Evolutionary conservation across 2,113 vertebrate genomes (phyloP).

Genomic region (Hyaena hyaena): DNA sequence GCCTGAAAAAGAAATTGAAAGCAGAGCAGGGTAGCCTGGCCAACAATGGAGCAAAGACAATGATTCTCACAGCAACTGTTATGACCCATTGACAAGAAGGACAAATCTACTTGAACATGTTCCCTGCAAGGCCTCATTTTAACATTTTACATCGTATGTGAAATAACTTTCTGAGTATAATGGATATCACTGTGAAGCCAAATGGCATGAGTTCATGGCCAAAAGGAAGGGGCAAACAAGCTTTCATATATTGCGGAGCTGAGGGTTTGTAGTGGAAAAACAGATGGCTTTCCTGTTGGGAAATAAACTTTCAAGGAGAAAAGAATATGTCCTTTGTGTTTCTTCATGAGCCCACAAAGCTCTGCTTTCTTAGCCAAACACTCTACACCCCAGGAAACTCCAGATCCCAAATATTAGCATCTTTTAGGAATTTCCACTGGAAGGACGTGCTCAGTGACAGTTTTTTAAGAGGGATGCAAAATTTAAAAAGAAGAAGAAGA

Average conservation of each 20-base stretch:
- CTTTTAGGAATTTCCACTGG: conserved; percentile 57
- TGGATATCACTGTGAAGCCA: not conserved
- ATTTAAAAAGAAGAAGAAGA: not conserved
- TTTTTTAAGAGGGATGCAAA: conserved; percentile 1
- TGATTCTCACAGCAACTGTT: not conserved
- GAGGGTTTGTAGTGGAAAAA: conserved; percentile 36
- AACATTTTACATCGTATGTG: not conserved
- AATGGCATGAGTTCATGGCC: not conserved
- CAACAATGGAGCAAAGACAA: not conserved
- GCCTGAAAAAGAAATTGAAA: not conserved
- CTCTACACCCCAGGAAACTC: not conserved
- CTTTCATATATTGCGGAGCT: not conserved
- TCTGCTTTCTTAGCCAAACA: conserved; percentile 65
- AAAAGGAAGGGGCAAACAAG: not conserved
- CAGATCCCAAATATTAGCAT: conserved; percentile 55
- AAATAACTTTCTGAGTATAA: conserved; percentile 17
- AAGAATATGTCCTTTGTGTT: conserved; percentile 66
- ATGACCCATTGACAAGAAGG: not conserved
- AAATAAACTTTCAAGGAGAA: conserved; percentile 59
- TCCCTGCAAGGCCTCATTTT: not conserved
- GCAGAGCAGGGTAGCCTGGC: not conserved
- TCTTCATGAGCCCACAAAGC: conserved; percentile 54
- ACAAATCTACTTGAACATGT: not conserved
- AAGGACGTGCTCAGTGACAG: not conserved
- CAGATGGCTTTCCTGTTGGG: conserved; percentile 32